These are phyloP conservation scores for Sebastiscus albofasciatus DNA, from an alignment of 2,797 vertebrate species.

Conservation along the genomic window DNA sequence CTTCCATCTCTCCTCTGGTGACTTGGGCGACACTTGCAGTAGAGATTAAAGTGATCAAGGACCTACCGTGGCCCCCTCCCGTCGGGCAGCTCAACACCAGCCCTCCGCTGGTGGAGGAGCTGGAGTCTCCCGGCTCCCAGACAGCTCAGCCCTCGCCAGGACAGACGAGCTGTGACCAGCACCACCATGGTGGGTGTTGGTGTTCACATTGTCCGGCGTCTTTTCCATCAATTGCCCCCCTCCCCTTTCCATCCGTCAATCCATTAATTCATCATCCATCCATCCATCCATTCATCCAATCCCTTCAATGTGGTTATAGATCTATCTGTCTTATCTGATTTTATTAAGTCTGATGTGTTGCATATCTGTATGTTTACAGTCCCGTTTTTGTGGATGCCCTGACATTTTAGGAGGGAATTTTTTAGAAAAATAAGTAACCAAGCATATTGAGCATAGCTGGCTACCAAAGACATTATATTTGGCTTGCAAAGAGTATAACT, in stretches of 20 bases:
- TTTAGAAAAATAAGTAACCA: neutral
- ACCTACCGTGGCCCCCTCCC: slow-evolving; percentile 97
- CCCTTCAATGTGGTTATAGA: neutral
- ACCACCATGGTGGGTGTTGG: slow-evolving; percentile 93
- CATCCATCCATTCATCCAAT: neutral
- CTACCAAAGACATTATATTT: neutral
- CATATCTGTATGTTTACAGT: neutral
- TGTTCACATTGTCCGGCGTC: slow-evolving; percentile 68
- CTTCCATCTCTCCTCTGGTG: slow-evolving; percentile 65
- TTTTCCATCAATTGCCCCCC: slow-evolving; percentile 4
- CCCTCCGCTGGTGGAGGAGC: slow-evolving; percentile 85
- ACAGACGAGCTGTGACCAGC: slow-evolving; percentile 88
- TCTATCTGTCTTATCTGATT: neutral
- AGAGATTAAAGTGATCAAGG: slow-evolving; percentile 99
- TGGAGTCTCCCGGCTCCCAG: slow-evolving; percentile 83
- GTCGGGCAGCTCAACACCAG: slow-evolving; percentile 96
- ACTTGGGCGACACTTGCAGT: slow-evolving; percentile 85
- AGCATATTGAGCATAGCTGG: too few species aligned
- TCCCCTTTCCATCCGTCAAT: neutral
- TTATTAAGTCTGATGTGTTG: neutral
- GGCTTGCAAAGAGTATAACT: neutral
- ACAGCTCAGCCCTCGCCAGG: slow-evolving; percentile 82
- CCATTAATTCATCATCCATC: neutral
- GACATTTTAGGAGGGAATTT: neutral
- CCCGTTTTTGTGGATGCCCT: neutral